Evolutionary conservation across 2,888 invertebrate genomes (phyloP), one percentile per base, ranked within the genome.

Genomic region (Tachystola acroxantha): DNA sequence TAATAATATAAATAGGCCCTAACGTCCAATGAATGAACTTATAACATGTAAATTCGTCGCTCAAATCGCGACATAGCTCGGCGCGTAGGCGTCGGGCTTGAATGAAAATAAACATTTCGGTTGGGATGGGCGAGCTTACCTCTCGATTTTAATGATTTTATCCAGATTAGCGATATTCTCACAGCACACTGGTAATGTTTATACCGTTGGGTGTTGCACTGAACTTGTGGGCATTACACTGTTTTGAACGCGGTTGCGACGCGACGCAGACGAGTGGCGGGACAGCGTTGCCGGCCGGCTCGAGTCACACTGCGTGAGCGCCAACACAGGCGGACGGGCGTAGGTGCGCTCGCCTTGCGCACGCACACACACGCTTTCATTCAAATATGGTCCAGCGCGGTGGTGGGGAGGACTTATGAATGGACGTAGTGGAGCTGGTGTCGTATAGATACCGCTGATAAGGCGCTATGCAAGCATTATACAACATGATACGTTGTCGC

Each of bases 11-110:
- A 81, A 82, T 77, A 77, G 67, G 65, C 62, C 68, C 67, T 63
- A 71, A 66, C 69, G 64, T 69, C 61, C 74, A 67, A 79, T 82
- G 81, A 84, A 84, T 82, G 81, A 79, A 78, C 74, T 73, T 78
- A 79, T 75, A 79, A 72, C 77, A 84, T 84, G 81, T 82, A 84
- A 84, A 84, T 82, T 81, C 75, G 80, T 80, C 76, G 78, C 67
- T 80, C 76, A 77, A 85, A 84, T 84, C 82, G 85, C 81, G 79
- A 82, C 80, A 75, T 57, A 71, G 76, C 67, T 52, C 60, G 51
- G 65, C 57, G 84, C 80, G 82, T 82, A 79, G 85, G 85, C 78
- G 82, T 74, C 65, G 64, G 51, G 64, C 62, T 70, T 74, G 71
- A 81, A 82, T 81, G 79, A 82, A 84, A 84, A 84, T 79, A 84